Evolutionary conservation across 2,797 vertebrate species (phyloP), one percentile per base, ranked within the genome.

Genomic region (Malacoctenus gilli): DNA sequence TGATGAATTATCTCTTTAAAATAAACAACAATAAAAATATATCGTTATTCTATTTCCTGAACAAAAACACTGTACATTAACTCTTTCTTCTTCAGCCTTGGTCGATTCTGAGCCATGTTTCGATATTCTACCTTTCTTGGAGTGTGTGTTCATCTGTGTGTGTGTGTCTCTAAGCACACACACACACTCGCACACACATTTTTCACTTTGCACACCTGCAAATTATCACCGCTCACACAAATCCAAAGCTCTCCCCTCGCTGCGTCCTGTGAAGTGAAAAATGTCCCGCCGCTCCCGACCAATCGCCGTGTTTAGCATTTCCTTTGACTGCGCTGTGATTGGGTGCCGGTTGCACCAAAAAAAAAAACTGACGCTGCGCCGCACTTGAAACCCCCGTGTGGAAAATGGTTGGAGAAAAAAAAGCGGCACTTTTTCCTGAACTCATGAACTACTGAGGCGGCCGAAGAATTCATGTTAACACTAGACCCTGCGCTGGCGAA

Each of bases 251-350:
- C 37, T 50, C 2, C 63, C 35, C 37, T 50, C 2, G 61, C 36
- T 20, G 32, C 16, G 1, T 38, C 40, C 52, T 60, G 60, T 55
- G 63, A 82, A 74, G 55, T 60, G 52, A 68, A 58, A 81, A 72
- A 60, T 21, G 42, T 32, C 47, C 58, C 31, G 13, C 0, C 31
- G 49, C 30, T 64, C 41, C 61, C 16, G 59, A 65, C 64, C 65
- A 60, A 46, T 73, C 59, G 37, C 18, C 39, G 42, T 23, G 62
- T 72, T 85, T 80, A 72, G 62, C 62, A 75, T 78, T 68, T 72
- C 59, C 72, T 73, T 78, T 72, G 38, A 67, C 61, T 28, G 50
- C 2, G 14, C 59, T 25, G 46, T 43, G 72, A 74, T 73, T 68
- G 68, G 73, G 13, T 47, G 11, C 57, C 2, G 36, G 52, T 51